Base-by-base conservation (phyloP, 2,113 vertebrate genomes). In the Ptyas mucosa region DNA sequence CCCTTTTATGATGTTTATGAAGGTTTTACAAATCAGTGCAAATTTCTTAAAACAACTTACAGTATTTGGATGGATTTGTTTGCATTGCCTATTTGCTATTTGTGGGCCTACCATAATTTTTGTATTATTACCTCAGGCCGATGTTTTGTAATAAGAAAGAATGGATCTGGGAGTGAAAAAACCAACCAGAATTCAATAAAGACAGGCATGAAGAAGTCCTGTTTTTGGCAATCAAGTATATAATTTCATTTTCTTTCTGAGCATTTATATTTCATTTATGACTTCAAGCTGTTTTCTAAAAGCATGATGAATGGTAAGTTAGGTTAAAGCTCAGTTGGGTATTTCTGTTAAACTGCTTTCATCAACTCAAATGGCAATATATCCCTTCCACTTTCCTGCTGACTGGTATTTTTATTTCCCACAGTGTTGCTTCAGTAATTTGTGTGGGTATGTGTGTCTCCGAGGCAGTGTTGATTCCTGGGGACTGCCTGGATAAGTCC, bases 51-150 rank as follows among this genome's bases (percentile, higher is more conserved):
- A 64, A 58, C 58, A 34, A 29, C 53, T 51, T 46, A 90, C 49
- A 90, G 58, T 95, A 51, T 46, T 86, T 55, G 26, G 2, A 24
- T 92, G 12, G 20, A 0, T 90, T 55, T 18, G 58, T 21, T 89
- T 92, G 5, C 46, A 92, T n/a, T 88, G 53, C 49, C 34, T 92
- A 54, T 89, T 95, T 94, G 39, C 0, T 90, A 53, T 93, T 93
- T 34, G 0, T 46, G 24, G 52, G 61, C 86, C 29, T 69, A 53
- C 91, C 14, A 8, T 94, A 85, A 85, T 54, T 52, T 54, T 23
- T 6, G 0, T 12, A 18, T 15, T 0, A 1, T 14, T 55, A 85
- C 54, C 75, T 20, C 18, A 23, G 3, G 10, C 88, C 85, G 92
- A 54, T 49, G n/a, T 3, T 12, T 87, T 26, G 54, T 57, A 94